Evolutionary conservation across 2,113 vertebrate species (phyloP).

Genomic region (Thalassarche chlororhynchos): DNA sequence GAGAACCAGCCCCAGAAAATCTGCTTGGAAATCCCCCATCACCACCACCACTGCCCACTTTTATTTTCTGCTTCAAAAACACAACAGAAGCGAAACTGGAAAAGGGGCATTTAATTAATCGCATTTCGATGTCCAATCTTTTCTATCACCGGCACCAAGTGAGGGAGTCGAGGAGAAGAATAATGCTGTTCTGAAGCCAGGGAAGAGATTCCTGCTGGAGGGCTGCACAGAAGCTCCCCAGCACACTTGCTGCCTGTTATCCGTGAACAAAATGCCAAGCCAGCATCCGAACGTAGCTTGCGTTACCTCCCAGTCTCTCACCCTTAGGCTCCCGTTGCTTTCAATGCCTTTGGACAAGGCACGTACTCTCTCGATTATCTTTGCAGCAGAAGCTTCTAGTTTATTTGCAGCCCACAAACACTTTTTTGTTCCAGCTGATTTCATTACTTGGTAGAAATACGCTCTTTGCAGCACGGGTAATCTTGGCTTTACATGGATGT

Average conservation of each 20-base stretch:
- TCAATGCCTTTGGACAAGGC: not conserved
- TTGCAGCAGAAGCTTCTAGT: not conserved
- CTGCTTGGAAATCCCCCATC: not conserved
- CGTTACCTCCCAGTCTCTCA: not conserved
- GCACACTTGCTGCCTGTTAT: not conserved
- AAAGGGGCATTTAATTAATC: not conserved
- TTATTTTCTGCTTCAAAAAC: not conserved
- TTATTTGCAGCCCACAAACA: not conserved
- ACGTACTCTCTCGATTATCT: not conserved
- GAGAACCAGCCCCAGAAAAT: not conserved
- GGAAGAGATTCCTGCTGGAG: not conserved
- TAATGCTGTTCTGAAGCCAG: not conserved
- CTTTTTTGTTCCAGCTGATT: not conserved
- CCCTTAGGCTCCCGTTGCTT: not conserved
- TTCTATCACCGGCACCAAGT: not conserved
- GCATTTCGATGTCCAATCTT: not conserved
- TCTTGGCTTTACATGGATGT: not conserved
- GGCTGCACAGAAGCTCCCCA: not conserved
- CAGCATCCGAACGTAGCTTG: rapidly evolving
- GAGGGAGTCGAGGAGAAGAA: not conserved
- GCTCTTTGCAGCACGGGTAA: not conserved
- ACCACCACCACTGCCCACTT: not conserved
- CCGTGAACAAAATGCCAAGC: not conserved
- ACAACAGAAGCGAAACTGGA: not conserved
- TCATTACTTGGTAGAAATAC: not conserved